Base-by-base conservation (phyloP, 2,113 vertebrate species). In the Thunnus thynnus region DNA sequence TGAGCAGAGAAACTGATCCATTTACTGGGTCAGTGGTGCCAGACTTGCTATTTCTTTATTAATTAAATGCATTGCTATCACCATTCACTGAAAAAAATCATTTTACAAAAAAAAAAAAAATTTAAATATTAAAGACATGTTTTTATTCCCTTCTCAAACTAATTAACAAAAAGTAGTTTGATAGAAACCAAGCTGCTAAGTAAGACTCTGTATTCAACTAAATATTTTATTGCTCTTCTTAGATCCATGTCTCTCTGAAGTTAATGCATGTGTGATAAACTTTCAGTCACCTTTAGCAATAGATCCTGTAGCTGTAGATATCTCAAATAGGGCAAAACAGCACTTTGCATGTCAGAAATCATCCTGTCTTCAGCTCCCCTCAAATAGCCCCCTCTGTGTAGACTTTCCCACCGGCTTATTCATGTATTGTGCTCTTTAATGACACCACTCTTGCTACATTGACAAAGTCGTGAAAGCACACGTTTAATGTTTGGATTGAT, bases 301-400 rank as follows among this genome's bases (percentile, higher is more conserved):
- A 51, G 30, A 73, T 1, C 60, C 47, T 36, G 17, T 17, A 48
- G 70, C 44, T 69, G 64, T 9, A 44, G 48, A 36, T 51, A 51
- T 62, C 20, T 56, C 27, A 62, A 52, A 14, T 0, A 3, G 57
- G 57, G 51, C 22, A 58, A 54, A 69, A 57, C 17, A 70, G 32
- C 44, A 47, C 75, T 82, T 64, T 65, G 70, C 41, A 64, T 70
- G 61, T 72, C 56, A 67, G 27, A 8, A 36, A 65, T 17, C 20
- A 30, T 64, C 44, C 12, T 25, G 32, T 74, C 55, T 61, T 55
- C 0, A 18, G 36, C 56, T 77, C 20, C 22, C 50, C 68, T 64
- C 22, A 77, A n/a, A 72, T n/a, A 36, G 36, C 32, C n/a, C 55
- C 17, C 47, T 36, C 4, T 32, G 11, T 73, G 3, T 14, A 14